Percentiles rank a stretch among this genome's conserved stretches.
phyloP scores from a whole-genome alignment of 2,113 vertebrate genomes.

The Puma concolor region DNA sequence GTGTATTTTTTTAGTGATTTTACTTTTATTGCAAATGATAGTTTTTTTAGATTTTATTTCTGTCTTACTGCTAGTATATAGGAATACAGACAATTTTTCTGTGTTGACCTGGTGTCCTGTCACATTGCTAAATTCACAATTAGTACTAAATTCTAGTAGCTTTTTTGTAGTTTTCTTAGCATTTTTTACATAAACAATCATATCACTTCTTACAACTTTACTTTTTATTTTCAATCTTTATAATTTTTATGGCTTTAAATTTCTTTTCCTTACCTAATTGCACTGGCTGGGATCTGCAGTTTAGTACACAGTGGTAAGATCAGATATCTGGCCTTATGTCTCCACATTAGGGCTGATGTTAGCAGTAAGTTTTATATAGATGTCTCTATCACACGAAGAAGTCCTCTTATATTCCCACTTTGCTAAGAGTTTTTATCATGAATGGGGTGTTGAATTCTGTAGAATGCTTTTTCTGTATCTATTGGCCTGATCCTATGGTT shows the following conservation, averaged over 20 bases:
- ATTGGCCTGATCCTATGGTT: background rate
- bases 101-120: background rate
- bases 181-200: background rate
- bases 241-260: background rate
- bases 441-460: background rate
- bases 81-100: background rate
- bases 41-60: background rate
- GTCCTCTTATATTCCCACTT: background rate
- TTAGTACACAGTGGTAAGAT: background rate
- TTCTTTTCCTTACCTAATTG: background rate
- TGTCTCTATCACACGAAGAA: background rate
- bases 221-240: background rate
- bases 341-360: background rate
- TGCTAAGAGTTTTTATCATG: background rate
- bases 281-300: background rate
- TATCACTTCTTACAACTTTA: background rate
- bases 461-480: background rate
- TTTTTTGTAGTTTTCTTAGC: background rate
- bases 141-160: background rate
- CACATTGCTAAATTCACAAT: background rate
- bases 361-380: background rate
- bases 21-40: slow-evolving; percentile 22
- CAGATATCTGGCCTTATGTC: background rate
- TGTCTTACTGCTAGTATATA: background rate
- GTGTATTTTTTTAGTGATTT: background rate